Evolutionary conservation across 2,797 vertebrate genomes (phyloP), one percentile per base, ranked within the genome.

Genomic region (Danio albolineatus): DNA sequence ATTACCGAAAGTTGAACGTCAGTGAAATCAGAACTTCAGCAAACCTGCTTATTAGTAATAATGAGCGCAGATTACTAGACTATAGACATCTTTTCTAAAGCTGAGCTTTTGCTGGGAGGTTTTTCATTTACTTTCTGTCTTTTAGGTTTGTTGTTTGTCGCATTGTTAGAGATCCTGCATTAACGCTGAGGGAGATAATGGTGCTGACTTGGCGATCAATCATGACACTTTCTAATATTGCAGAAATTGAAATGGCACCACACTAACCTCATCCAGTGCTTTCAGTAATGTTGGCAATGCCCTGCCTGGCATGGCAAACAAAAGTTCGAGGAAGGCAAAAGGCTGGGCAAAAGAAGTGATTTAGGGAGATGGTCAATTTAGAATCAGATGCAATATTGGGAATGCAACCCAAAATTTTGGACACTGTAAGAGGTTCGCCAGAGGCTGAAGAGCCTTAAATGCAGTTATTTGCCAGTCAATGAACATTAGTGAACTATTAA

Each of bases 31-130:
- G 85, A 86, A 86, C 74, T 78, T 78, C 60, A 76, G 82, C 84
- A 81, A 73, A 79, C 83, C 85, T 84, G 48, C 69, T 70, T 76
- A 83, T 88, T 88, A 85, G 76, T 66, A 51, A 84, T 81, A 86
- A 87, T 84, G 76, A 84, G 75, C 57, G 65, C 8, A 79, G 83
- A 76, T 10, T 64, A 81, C 53, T 41, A 62, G 76, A 64, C 51
- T 51, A 12, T 38, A 62, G 59, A 48, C 19, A 78, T 86, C 56
- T 84, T 86, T 79, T 79, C 21, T 48, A 62, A 76, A 67, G 65
- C 44, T 14, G 62, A 39, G 2, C 8, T 16, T 41, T 16, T 62
- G 41, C 12, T n/a, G 64, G 16, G 21, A 48, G 6, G 6, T 67
- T 67, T 49, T 59, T 59, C 16, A n/a, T 6, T 28, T 28, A 28